Evolutionary conservation across 2,888 invertebrate genomes (phyloP), one percentile per base, ranked within the genome.

Genomic region (Drosophila sordidapex): DNA sequence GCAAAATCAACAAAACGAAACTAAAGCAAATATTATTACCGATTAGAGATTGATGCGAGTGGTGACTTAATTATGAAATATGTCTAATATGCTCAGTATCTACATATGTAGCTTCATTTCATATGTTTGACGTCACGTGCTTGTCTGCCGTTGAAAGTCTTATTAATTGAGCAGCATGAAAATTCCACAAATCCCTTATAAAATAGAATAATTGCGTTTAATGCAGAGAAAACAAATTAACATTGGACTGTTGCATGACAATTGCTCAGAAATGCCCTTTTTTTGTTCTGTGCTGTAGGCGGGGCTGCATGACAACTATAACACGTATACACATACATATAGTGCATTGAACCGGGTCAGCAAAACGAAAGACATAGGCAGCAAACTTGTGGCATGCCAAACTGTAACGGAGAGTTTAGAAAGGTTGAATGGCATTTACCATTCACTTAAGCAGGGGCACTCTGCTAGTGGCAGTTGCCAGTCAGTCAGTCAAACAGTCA

Each of bases 391-490:
- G 27, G 57, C 59, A 64, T 54, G 65, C 57, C 59, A 77, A 84
- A 84, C 75, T 77, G 36, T 76, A 79, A 74, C 69, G 84, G 63
- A 74, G 74, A 86, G 75, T 79, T 84, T 84, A 84, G 86, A 85
- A 86, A 88, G 87, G 82, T 87, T 89, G 82, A 82, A 83, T 78
- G 77, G 84, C 85, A 83, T 73, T 78, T 79, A 84, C 76, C 87
- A 78, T 82, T 79, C 80, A 74, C 86, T 65, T 51, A 68, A 62
- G 25, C 29, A n/a, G 68, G 53, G 40, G 40, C 48, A 68, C 51
- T 29, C 38, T 38, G 29, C 83, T 74, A 70, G 76, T 76, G 80
- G 69, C 82, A 79, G 77, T 70, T 81, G 61, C 63, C 78, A 68
- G 66, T 83, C 83, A 69, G 69, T 49, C 62, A 61, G 66, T 83